Base-by-base conservation (phyloP, 2,888 invertebrate species). In the Anagyrus pseudococci region DNA sequence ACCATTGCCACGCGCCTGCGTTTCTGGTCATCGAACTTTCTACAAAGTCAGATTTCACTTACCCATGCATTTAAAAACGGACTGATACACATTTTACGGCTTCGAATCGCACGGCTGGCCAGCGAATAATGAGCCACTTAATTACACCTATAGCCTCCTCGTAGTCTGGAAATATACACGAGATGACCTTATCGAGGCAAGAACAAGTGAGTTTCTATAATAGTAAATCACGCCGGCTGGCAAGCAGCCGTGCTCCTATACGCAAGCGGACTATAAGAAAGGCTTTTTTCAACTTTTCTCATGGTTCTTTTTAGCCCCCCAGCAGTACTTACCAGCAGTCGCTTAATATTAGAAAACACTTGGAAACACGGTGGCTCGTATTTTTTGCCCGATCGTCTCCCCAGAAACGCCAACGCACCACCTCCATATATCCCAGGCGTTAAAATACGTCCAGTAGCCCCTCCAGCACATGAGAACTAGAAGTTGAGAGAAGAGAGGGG, bases 11-110 rank as follows among this genome's bases (percentile, higher is more conserved):
- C 3, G 44, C 17, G 22, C 57, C 62, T n/a, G 58, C 70, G 70
- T 72, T 72, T 69, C 67, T 69, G 69, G 69, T 67, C 68, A 58
- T 63, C 69, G 71, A 70, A 70, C 71, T 49, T 58, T 17, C 23
- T 46, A 46, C 53, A 41, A 44, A 29, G 49, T 56, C 40, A 20
- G n/a, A n/a, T n/a, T n/a, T n/a, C n/a, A n/a, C n/a, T n/a, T n/a
- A n/a, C n/a, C n/a, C n/a, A n/a, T n/a, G n/a, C n/a, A n/a, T n/a
- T n/a, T n/a, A n/a, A n/a, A n/a, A n/a, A n/a, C n/a, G n/a, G n/a
- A n/a, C n/a, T n/a, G n/a, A n/a, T n/a, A n/a, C n/a, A n/a, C n/a
- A n/a, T n/a, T n/a, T n/a, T n/a, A n/a, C n/a, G n/a, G n/a, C n/a
- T n/a, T n/a, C n/a, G n/a, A n/a, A n/a, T n/a, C n/a, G n/a, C n/a